A percentile compares a stretch with the other conserved stretches of the same genome.
These are phyloP conservation scores for Leptestheria dahalacensis DNA, from an alignment of 1,140 invertebrate genomes.

Conservation along the genomic window DNA sequence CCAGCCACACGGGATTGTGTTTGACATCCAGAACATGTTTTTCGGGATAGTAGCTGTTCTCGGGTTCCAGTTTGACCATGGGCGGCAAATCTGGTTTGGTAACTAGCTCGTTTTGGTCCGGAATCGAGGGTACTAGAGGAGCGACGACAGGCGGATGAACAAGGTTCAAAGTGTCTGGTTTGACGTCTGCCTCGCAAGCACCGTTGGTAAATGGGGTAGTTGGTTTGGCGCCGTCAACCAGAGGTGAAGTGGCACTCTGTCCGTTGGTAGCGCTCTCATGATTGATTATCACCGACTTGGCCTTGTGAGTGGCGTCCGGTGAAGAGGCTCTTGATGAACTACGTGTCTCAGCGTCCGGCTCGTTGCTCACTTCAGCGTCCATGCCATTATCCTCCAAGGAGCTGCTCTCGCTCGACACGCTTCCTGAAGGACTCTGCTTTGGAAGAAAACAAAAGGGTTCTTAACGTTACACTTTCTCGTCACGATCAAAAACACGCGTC, in stretches of 20 bases:
- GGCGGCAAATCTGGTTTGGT: background rate
- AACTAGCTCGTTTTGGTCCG: background rate
- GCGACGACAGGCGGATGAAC: background rate
- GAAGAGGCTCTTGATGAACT: slow-evolving; percentile 3
- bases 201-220: background rate
- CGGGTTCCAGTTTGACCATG: slow-evolving; percentile 6
- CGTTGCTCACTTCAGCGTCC: slow-evolving; percentile 4
- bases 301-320: background rate
- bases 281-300: background rate
- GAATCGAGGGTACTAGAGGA: background rate
- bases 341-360: slow-evolving; percentile 3
- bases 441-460: no score
- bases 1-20: background rate
- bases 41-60: background rate
- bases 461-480: no score
- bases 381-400: slow-evolving; percentile 12
- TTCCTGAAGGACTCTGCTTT: slow-evolving; percentile 8
- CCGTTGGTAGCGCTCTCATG: background rate
- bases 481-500: no score
- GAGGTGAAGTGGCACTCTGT: background rate
- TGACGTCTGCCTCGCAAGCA: background rate
- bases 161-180: background rate
- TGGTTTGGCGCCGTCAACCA: background rate
- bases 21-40: background rate
- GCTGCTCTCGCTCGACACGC: slow-evolving; percentile 10